Evolutionary conservation across 2,113 vertebrate species (phyloP).

Genomic region (Caranx melampygus): DNA sequence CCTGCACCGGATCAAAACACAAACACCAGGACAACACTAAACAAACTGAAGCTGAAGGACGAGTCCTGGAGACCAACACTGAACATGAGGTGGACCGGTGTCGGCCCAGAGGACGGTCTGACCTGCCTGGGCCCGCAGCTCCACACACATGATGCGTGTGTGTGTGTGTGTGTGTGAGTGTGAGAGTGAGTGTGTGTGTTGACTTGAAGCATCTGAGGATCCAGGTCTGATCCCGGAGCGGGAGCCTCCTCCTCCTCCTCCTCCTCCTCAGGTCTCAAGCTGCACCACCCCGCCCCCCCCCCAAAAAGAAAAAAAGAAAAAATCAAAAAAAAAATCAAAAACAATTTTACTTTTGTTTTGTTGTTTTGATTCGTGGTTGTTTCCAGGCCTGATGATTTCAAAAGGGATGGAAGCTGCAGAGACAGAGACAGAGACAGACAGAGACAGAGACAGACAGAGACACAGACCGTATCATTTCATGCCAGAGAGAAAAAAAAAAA

Average conservation of each 20-base stretch:
- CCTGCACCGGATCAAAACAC: neutral
- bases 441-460: too few species aligned
- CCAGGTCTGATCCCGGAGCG: constrained; percentile 22
- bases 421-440: constrained; percentile 10
- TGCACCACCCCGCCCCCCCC: too few species aligned
- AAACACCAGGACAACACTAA: neutral
- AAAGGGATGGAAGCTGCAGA: constrained; percentile 72
- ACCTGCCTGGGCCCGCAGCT: constrained; percentile 39
- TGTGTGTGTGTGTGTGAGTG: neutral
- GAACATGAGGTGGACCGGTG: constrained; percentile 36
- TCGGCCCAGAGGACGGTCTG: constrained; percentile 32
- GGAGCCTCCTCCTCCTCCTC: constrained; percentile 21
- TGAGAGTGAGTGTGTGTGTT: constrained; percentile 8
- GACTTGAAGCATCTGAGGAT: constrained; percentile 62
- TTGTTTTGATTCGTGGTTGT: neutral
- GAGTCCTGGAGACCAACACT: neutral
- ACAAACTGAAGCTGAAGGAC: neutral
- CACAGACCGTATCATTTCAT: constrained; percentile 77
- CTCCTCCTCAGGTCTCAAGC: too few species aligned
- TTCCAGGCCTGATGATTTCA: constrained; percentile 66
- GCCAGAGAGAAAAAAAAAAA: constrained; percentile 56
- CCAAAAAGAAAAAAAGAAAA: too few species aligned
- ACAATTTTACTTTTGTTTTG: neutral
- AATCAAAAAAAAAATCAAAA: constrained; percentile 40
- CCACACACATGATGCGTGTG: neutral